Evolutionary conservation across 2,888 invertebrate genomes (phyloP).

Genomic region (Dolichomitus sp.): DNA sequence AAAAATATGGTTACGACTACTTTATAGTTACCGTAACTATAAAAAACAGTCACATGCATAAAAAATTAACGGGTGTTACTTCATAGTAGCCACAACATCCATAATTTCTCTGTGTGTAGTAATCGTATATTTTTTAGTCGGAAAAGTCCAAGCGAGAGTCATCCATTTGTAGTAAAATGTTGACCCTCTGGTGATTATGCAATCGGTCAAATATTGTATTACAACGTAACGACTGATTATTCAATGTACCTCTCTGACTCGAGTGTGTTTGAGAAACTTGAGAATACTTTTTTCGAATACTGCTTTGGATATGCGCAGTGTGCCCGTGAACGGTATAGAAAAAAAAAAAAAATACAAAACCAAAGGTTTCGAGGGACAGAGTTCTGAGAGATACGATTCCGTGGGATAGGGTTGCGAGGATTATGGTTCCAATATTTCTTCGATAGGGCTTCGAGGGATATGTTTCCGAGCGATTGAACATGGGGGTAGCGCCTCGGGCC

Average conservation of each 20-base stretch:
- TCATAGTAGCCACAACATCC: not conserved
- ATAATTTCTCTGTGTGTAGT: not conserved
- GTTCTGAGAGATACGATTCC: too few relatives aligned
- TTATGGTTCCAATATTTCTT: too few relatives aligned
- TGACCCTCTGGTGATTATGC: constrained; percentile 26
- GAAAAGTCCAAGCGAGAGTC: constrained; percentile 1
- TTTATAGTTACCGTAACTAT: too few relatives aligned
- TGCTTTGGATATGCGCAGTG: not conserved
- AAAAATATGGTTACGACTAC: too few relatives aligned
- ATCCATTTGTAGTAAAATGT: not conserved
- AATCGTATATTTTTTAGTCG: not conserved
- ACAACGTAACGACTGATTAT: constrained; percentile 8
- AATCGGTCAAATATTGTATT: constrained; percentile 48
- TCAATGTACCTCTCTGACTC: not conserved
- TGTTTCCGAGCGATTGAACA: too few relatives aligned
- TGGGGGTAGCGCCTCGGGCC: too few relatives aligned
- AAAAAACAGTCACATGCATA: too few relatives aligned
- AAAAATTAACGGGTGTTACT: not conserved
- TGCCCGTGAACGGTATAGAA: not conserved
- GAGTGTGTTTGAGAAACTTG: not conserved
- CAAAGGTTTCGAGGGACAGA: too few relatives aligned
- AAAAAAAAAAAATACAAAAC: constrained; percentile 19
- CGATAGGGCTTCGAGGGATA: too few relatives aligned
- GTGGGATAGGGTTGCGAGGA: too few relatives aligned
- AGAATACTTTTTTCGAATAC: not conserved